Conservation (phyloP, 92 coral and sea anemone species). For the Isaurus tuberculatus region DNA sequence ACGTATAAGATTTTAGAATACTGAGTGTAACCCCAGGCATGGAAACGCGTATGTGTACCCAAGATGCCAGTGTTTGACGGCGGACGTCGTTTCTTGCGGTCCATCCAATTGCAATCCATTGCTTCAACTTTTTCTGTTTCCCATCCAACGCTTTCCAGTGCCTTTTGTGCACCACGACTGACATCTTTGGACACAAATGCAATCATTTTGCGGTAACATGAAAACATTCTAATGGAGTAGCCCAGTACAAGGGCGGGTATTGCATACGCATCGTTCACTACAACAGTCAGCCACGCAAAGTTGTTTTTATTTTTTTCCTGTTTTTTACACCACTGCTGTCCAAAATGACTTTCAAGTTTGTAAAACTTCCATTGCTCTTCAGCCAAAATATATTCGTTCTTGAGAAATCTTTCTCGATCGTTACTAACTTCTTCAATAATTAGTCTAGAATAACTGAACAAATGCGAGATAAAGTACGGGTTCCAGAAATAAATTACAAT, state of each 20-base stretch:
- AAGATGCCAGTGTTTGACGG: no score
- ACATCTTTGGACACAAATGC: constrained; percentile 82
- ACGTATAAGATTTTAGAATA: constrained; percentile 80
- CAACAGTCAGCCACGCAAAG: constrained; percentile 75
- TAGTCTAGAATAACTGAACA: constrained; percentile 49
- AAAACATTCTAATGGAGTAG: constrained; percentile 65
- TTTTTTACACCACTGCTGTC: constrained; percentile 67
- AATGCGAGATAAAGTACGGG: constrained; percentile 36
- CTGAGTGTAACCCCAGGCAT: constrained; percentile 90
- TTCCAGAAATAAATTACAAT: constrained; percentile 31
- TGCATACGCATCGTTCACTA: constrained; percentile 82
- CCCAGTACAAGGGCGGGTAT: constrained; percentile 77
- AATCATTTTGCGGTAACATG: constrained; percentile 78
- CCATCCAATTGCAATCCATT: constrained; percentile 94
- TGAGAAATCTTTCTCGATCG: constrained; percentile 53
- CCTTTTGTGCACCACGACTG: constrained; percentile 65
- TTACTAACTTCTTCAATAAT: constrained; percentile 48
- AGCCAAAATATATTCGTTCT: constrained; percentile 67
- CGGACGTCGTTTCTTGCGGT: constrained; percentile 61
- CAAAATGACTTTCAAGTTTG: constrained; percentile 63
- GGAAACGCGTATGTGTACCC: constrained; percentile 95
- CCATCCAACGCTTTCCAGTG: constrained; percentile 82
- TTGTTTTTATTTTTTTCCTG: constrained; percentile 49
- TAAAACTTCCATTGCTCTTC: constrained; percentile 73
- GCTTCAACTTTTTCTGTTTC: constrained; percentile 69